These are phyloP conservation scores for Acanthiza pusilla DNA, from an alignment of 2,797 vertebrate genomes.

Conservation along the genomic window DNA sequence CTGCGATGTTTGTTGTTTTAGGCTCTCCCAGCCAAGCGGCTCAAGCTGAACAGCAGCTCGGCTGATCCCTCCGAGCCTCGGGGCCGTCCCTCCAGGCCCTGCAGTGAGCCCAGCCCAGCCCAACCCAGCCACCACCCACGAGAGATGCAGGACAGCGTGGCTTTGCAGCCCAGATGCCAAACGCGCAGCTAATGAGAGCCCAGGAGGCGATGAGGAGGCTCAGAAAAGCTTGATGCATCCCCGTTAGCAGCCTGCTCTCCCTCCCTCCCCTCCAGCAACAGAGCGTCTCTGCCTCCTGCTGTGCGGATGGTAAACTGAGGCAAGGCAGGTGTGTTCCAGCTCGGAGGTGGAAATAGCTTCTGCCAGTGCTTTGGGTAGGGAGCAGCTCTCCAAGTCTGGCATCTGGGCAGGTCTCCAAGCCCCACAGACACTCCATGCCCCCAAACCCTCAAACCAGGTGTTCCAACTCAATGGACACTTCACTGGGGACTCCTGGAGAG, in stretches of 20 bases:
- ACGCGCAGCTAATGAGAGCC: not conserved
- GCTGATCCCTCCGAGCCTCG: not conserved
- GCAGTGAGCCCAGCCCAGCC: not conserved
- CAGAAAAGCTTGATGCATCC: not conserved
- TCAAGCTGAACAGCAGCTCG: not conserved
- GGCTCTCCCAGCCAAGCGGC: not conserved
- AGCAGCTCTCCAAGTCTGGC: not conserved
- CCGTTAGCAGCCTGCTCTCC: not conserved
- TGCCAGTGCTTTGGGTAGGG: not conserved
- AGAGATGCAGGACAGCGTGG: constrained; percentile 28
- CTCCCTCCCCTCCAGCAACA: not conserved
- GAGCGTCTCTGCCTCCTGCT: not conserved
- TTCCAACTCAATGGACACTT: not conserved
- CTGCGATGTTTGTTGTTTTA: constrained; percentile 45
- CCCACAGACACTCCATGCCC: not conserved
- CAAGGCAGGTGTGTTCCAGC: not conserved
- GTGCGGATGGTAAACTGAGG: not conserved
- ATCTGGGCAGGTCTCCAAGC: not conserved
- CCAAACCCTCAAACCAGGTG: not conserved
- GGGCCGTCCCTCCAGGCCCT: not conserved
- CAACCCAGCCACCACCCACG: not conserved
- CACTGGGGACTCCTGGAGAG: fast-evolving
- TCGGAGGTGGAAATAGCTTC: not conserved
- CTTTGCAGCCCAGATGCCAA: not conserved
- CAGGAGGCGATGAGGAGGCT: not conserved